Conservation (phyloP, 2,113 vertebrate genomes). For the Mesoclemmys tuberculata region DNA sequence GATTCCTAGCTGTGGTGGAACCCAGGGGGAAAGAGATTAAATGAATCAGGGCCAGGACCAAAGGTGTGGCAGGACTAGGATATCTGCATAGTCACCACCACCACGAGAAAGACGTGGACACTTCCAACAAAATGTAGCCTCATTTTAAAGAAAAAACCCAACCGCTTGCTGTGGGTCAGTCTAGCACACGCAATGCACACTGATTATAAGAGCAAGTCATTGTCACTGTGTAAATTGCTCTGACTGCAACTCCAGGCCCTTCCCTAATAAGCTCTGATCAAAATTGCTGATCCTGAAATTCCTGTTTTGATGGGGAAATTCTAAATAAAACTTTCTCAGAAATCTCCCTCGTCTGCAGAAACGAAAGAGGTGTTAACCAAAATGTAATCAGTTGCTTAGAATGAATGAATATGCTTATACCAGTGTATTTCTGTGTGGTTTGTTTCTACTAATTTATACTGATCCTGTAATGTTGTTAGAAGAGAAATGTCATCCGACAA, state of each 20-base stretch:
- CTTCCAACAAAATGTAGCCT: neutral
- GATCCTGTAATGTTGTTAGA: neutral
- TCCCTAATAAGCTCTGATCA: neutral
- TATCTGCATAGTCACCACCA: neutral
- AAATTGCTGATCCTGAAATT: conserved; percentile 14
- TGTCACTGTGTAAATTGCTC: neutral
- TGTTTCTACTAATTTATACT: neutral
- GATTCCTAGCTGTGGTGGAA: neutral
- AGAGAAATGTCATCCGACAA: neutral
- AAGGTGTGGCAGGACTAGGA: neutral
- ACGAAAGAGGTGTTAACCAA: neutral
- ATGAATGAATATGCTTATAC: neutral
- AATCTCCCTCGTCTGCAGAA: neutral
- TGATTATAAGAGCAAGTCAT: neutral
- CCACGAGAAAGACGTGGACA: neutral
- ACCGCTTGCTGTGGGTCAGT: fast-evolving
- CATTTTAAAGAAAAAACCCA: neutral
- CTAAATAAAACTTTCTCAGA: neutral
- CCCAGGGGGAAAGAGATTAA: neutral
- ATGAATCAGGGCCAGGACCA: neutral
- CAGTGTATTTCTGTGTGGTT: neutral
- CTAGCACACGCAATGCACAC: neutral
- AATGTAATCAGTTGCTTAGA: neutral
- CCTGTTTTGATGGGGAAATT: conserved; percentile 21
- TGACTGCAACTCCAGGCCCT: neutral